phyloP scores from a whole-genome alignment of 1,140 invertebrate genomes.

The Parasteatoda tepidariorum region DNA sequence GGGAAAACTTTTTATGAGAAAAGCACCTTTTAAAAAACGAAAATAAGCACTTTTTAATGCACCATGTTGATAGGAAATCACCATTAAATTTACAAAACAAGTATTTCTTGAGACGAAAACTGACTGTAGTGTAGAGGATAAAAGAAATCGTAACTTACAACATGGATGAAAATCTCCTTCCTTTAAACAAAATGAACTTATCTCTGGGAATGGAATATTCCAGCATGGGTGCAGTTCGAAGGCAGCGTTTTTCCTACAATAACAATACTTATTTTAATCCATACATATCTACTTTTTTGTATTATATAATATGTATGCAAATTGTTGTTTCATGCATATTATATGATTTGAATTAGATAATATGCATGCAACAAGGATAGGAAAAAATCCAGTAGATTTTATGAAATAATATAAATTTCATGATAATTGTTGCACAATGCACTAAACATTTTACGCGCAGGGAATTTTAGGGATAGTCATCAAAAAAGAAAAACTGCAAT shows the following conservation, averaged over 20 bases:
- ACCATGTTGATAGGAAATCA: too few relatives aligned
- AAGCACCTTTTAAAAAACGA: too few relatives aligned
- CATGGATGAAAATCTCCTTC: constrained; percentile 82
- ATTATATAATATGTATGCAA: background rate
- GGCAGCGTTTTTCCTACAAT: constrained; percentile 79
- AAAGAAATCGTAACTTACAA: too few relatives aligned
- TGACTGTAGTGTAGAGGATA: too few relatives aligned
- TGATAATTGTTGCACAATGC: background rate
- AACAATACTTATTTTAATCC: background rate
- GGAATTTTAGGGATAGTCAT: too few relatives aligned
- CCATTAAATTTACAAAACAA: too few relatives aligned
- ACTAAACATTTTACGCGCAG: background rate
- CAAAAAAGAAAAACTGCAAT: too few relatives aligned
- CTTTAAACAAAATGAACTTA: constrained; percentile 83
- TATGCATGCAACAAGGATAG: background rate
- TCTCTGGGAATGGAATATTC: constrained; percentile 77
- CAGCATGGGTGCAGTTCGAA: constrained; percentile 90
- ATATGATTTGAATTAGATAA: too few relatives aligned
- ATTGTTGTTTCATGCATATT: background rate
- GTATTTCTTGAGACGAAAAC: too few relatives aligned
- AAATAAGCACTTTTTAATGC: too few relatives aligned
- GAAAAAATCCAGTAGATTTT: background rate
- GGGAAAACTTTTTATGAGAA: too few relatives aligned
- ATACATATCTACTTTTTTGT: background rate
- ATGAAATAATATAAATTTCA: background rate